Evolutionary conservation across 2,113 vertebrate genomes (phyloP), one percentile per base, ranked within the genome.

Genomic region (Pycnonotus jocosus): DNA sequence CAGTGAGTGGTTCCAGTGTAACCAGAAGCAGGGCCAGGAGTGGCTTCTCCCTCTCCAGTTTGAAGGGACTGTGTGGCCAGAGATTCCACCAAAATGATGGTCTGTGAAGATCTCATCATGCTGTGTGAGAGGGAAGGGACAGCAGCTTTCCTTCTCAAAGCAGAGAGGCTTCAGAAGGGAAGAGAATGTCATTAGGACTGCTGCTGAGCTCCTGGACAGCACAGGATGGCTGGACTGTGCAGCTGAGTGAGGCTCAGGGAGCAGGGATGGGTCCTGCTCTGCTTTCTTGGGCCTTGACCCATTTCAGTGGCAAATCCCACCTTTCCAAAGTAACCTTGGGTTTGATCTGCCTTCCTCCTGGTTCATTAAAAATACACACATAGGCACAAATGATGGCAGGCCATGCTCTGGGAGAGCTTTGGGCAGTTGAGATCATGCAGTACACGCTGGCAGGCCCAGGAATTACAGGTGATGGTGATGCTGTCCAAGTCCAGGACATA

Each of bases 401-500:
- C 19, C 40, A 47, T 48, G 47, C 35, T 54, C 38, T 35, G 25
- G 58, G 51, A 44, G 42, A 24, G 72, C 25, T 77, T 44, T 40
- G 62, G 42, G 50, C 35, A 4, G n/a, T 4, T 57, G 40, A 24
- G 24, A 27, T 71, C 25, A 4, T 1, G 10, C n/a, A 8, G 30
- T 24, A 13, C n/a, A 33, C 44, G 13, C 50, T 69, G 77, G 38
- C 6, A 38, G 6, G 10, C 5, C 22, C 0, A 0, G 33, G 22
- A 60, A 38, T 2, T 0, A 1, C 48, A 21, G 54, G 42, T 0
- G 0, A 22, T 24, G 27, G 22, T 2, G 10, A 14, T 44, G 54
- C 33, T 72, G 21, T 24, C 33, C 3, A 3, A 54, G 24, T 11
- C 19, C 1, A 2, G 68, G 16, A 31, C 7, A 15, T 22, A 8